phyloP scores from a whole-genome alignment of 2,113 vertebrate genomes.

The Perca schrenkii region DNA sequence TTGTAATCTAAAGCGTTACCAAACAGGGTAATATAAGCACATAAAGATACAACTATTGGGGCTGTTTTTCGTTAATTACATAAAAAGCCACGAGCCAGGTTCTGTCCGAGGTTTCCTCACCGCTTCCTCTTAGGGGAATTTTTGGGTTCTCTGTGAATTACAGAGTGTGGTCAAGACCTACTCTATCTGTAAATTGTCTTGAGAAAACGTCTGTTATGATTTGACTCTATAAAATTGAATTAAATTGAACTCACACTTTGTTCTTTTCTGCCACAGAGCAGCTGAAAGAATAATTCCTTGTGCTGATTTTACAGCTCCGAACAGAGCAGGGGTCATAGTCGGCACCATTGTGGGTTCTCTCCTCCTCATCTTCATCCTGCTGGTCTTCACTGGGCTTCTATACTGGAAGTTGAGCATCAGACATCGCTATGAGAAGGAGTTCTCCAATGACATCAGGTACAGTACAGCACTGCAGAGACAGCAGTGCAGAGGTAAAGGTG shows the following conservation, averaged over 20 bases:
- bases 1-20: too few species aligned
- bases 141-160: too few species aligned
- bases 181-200: too few species aligned
- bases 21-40: too few species aligned
- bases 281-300: conserved; percentile 16
- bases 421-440: conserved; percentile 76
- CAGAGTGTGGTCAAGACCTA: too few species aligned
- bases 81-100: too few species aligned
- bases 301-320: conserved; percentile 62
- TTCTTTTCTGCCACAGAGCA: not conserved
- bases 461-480: not conserved
- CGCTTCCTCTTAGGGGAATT: too few species aligned
- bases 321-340: conserved; percentile 80
- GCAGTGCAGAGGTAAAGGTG: not conserved
- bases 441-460: conserved; percentile 88
- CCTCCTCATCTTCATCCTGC: conserved; percentile 81
- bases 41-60: too few species aligned
- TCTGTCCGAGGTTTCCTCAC: too few species aligned
- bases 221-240: too few species aligned
- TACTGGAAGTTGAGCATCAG: conserved; percentile 79
- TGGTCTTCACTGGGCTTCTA: conserved; percentile 81
- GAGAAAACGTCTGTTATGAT: too few species aligned
- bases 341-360: conserved; percentile 82
- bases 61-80: too few species aligned
- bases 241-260: not conserved